Base-by-base conservation (phyloP, 2,113 vertebrate genomes). In the Piliocolobus tephrosceles region DNA sequence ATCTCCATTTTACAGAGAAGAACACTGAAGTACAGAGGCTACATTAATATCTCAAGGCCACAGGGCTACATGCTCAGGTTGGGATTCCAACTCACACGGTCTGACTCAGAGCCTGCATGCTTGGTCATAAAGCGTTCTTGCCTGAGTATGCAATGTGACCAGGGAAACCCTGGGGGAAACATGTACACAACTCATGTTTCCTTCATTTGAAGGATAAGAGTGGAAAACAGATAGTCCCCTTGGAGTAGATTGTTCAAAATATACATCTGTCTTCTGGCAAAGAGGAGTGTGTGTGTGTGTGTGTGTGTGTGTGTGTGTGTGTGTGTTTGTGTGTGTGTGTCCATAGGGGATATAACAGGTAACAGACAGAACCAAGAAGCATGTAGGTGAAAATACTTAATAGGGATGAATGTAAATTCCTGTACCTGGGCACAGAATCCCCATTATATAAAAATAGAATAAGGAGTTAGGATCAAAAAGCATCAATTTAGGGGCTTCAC, bases 21-120 rank as follows among this genome's bases (percentile, higher is more conserved):
- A 92, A 85, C 70, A n/a, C 35, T 23, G 50, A 93, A 58, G 92
- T 64, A n/a, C 70, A 78, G 76, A 94, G 20, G 32, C 40, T 79
- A 50, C 40, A 61, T 38, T 47, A 43, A 89, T 40, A 83, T 64
- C 35, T 50, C 66, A 40, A 55, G 47, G 35, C 68, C 61, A 45
- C 87, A 91, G 27, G 86, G 30, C 55, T 38, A 27, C 47, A 17
- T 22, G 6, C 68, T 81, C 88, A 32, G 55, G 30, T 80, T n/a
- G 27, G 73, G 66, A 43, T 75, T 68, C n/a, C 38, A 95, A 61
- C 22, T 25, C 73, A 38, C 47, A 11, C 43, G 38, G 43, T 45
- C 35, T 22, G 81, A 40, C 20, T 7, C 14, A 0, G 52, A 75
- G 61, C 16, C 68, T 32, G 43, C 25, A 0, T 3, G 50, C 25